A percentile compares a stretch with the other conserved stretches of the same genome.
These are phyloP conservation scores for Macroteleia sp. DNA, from an alignment of 2,888 invertebrate genomes.

Conservation along the genomic window DNA sequence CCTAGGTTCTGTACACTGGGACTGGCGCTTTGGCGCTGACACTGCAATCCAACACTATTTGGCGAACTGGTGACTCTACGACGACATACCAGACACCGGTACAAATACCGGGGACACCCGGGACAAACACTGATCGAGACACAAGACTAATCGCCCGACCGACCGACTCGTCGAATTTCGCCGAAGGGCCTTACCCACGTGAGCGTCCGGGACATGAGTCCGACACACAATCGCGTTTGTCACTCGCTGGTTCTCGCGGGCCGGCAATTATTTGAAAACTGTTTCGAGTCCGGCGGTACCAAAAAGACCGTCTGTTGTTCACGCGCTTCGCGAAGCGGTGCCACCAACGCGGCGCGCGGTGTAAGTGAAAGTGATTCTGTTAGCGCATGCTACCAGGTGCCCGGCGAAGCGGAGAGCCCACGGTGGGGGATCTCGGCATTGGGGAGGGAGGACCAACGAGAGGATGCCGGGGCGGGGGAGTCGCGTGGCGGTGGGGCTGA, in stretches of 20 bases:
- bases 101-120: too few species aligned
- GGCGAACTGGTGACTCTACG: too few species aligned
- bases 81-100: too few species aligned
- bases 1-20: constrained; percentile 1
- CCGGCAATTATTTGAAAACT: too few species aligned
- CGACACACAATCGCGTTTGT: background rate
- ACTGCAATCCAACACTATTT: constrained; percentile 15
- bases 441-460: constrained; percentile 47
- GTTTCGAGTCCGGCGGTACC: constrained; percentile 44
- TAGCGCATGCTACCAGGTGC: constrained; percentile 78
- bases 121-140: too few species aligned
- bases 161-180: too few species aligned
- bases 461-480: constrained; percentile 58
- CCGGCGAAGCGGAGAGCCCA: constrained; percentile 48
- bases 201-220: too few species aligned
- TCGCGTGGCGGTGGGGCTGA: constrained; percentile 85
- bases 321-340: constrained; percentile 77
- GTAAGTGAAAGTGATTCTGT: constrained; percentile 83
- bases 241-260: too few species aligned
- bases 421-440: background rate
- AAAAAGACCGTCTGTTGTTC: constrained; percentile 79
- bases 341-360: constrained; percentile 78
- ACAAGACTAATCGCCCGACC: too few species aligned
- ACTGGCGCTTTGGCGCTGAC: background rate
- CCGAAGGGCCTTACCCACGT: too few species aligned